These are phyloP conservation scores for Erinaceus europaeus DNA, from an alignment of 2,113 vertebrate genomes.

Conservation along the genomic window DNA sequence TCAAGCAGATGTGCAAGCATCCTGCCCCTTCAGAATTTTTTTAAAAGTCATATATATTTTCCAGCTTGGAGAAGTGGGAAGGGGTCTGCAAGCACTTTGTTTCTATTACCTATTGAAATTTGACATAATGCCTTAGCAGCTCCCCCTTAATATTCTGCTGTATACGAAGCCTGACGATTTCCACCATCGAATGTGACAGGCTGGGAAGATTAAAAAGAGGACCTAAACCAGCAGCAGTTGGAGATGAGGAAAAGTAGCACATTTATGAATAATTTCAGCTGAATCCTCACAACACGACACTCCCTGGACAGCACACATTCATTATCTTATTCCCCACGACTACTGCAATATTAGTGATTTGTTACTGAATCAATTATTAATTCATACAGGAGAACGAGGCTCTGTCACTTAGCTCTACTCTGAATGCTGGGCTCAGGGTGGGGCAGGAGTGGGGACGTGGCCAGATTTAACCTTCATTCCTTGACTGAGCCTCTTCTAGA, in stretches of 20 bases:
- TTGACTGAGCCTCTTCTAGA: constrained; percentile 32
- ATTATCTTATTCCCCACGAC: constrained; percentile 87
- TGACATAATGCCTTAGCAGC: constrained; percentile 78
- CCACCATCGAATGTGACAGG: constrained; percentile 84
- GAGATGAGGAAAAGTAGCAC: constrained; percentile 85
- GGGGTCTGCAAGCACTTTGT: constrained; percentile 75
- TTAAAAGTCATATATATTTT: constrained; percentile 50
- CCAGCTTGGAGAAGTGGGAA: constrained; percentile 38
- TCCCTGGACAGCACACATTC: constrained; percentile 87
- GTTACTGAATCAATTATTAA: constrained; percentile 88
- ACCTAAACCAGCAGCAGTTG: constrained; percentile 84
- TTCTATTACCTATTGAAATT: constrained; percentile 82
- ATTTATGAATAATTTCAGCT: constrained; percentile 89
- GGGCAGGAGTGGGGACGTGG: background rate
- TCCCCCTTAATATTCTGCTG: constrained; percentile 82
- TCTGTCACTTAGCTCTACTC: constrained; percentile 83
- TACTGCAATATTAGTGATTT: constrained; percentile 89
- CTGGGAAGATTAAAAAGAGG: constrained; percentile 87
- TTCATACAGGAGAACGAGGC: constrained; percentile 82
- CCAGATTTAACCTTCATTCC: constrained; percentile 41
- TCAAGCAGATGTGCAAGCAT: no score
- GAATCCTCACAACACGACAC: constrained; percentile 87
- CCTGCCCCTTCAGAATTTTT: no score
- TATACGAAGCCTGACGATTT: constrained; percentile 80
- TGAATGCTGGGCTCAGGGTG: constrained; percentile 42